Conservation (phyloP, 1,140 invertebrate species). For the Ectropis grisescens region DNA sequence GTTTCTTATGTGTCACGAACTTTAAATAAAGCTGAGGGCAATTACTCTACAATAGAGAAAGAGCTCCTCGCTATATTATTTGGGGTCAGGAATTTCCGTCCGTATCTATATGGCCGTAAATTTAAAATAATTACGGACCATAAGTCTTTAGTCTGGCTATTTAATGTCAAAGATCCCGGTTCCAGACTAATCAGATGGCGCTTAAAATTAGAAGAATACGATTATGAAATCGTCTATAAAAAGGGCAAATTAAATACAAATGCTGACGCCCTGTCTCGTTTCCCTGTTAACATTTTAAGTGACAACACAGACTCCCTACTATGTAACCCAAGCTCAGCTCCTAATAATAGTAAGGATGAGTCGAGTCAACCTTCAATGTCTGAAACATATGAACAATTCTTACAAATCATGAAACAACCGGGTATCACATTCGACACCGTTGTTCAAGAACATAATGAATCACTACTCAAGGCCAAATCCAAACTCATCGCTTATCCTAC, state of each 20-base stretch:
- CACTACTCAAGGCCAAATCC: background rate
- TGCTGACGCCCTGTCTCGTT: conserved; percentile 36
- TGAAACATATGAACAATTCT: too few relatives aligned
- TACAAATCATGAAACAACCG: too few relatives aligned
- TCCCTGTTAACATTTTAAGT: conserved; percentile 8
- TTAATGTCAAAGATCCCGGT: conserved; percentile 43
- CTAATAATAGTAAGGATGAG: too few relatives aligned
- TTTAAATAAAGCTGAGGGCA: conserved; percentile 24
- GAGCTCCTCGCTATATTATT: conserved; percentile 44
- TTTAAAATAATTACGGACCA: conserved; percentile 70
- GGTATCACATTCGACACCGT: too few relatives aligned
- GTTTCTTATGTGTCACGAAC: conserved; percentile 29
- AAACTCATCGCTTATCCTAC: conserved; percentile 14
- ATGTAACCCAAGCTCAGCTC: too few relatives aligned
- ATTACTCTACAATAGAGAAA: background rate
- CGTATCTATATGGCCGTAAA: conserved; percentile 20
- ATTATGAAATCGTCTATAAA: conserved; percentile 55
- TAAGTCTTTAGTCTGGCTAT: conserved; percentile 51
- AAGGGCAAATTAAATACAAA: conserved; percentile 40
- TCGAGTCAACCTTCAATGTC: too few relatives aligned
- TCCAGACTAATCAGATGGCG: conserved; percentile 64
- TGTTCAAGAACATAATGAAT: conserved; percentile 1
- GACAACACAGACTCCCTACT: background rate
- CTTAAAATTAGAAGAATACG: conserved; percentile 55
- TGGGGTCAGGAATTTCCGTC: conserved; percentile 48